These are phyloP conservation scores for Diabrotica undecimpunctata DNA, from an alignment of 1,140 invertebrate species.

Conservation along the genomic window DNA sequence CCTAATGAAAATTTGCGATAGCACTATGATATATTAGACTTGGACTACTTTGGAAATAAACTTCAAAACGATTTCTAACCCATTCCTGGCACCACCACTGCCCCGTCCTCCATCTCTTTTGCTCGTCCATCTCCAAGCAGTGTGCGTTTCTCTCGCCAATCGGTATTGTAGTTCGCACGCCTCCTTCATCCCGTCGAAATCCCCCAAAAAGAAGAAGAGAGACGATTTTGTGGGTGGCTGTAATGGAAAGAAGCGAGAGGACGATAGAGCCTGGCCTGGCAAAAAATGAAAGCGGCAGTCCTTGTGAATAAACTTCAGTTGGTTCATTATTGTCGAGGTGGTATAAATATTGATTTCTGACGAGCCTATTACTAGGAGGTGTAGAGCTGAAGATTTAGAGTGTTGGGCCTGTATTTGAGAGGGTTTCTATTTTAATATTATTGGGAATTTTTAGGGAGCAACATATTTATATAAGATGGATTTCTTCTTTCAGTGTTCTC, in stretches of 20 bases:
- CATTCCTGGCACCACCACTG: background rate
- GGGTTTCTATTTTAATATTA: no score
- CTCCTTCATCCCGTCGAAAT: background rate
- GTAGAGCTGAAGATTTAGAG: no score
- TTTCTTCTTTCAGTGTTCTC: no score
- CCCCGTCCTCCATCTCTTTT: background rate
- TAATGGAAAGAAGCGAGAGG: conserved; percentile 7
- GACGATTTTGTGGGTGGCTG: background rate
- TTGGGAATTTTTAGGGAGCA: no score
- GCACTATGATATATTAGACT: no score
- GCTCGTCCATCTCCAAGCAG: background rate
- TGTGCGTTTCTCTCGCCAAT: conserved; percentile 1
- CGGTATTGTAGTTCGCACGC: background rate
- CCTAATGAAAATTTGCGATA: no score
- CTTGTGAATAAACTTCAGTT: conserved; percentile 5
- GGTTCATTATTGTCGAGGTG: background rate
- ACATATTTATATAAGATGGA: no score
- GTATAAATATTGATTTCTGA: background rate
- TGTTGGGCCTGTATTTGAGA: no score
- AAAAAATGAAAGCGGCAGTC: conserved; percentile 28
- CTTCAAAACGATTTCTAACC: background rate
- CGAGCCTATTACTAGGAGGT: background rate
- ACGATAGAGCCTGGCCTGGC: conserved; percentile 10
- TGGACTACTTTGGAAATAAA: no score
- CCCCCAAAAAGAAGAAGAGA: conserved; percentile 3